Evolutionary conservation across 2,797 vertebrate species (phyloP).

Genomic region (Pantherophis vulpinus): DNA sequence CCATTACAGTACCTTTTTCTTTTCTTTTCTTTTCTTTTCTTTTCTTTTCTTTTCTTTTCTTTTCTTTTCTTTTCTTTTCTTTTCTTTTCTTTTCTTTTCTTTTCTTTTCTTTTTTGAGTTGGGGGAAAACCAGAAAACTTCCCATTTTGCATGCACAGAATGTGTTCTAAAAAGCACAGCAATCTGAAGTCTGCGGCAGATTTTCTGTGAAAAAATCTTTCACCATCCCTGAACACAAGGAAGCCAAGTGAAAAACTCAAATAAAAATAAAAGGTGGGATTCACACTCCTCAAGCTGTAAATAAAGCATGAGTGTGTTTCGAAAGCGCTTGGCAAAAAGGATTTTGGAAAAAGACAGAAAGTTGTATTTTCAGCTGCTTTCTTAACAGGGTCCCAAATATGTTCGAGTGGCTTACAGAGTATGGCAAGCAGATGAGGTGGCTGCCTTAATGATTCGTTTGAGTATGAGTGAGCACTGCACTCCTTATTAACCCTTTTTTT

Average conservation of each 20-base stretch:
- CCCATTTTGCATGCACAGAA: neutral
- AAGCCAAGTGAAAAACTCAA: neutral
- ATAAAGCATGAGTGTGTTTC: neutral
- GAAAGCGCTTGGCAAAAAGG: neutral
- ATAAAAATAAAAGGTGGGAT: neutral
- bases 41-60: too few species aligned
- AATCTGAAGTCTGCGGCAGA: neutral
- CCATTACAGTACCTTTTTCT: neutral
- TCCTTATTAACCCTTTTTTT: neutral
- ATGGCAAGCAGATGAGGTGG: neutral
- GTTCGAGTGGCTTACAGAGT: neutral
- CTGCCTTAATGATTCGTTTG: neutral
- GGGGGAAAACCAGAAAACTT: neutral
- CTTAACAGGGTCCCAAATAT: neutral
- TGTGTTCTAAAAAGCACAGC: neutral
- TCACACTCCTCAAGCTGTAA: neutral
- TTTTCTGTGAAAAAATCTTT: neutral
- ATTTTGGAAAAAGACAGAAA: neutral
- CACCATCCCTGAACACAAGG: neutral
- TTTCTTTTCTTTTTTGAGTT: neutral
- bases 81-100: too few species aligned
- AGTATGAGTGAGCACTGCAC: neutral
- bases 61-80: too few species aligned
- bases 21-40: too few species aligned
- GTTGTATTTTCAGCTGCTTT: neutral